These are phyloP conservation scores for Reinhardtius hippoglossoides DNA, from an alignment of 2,113 vertebrate genomes.

Conservation along the genomic window DNA sequence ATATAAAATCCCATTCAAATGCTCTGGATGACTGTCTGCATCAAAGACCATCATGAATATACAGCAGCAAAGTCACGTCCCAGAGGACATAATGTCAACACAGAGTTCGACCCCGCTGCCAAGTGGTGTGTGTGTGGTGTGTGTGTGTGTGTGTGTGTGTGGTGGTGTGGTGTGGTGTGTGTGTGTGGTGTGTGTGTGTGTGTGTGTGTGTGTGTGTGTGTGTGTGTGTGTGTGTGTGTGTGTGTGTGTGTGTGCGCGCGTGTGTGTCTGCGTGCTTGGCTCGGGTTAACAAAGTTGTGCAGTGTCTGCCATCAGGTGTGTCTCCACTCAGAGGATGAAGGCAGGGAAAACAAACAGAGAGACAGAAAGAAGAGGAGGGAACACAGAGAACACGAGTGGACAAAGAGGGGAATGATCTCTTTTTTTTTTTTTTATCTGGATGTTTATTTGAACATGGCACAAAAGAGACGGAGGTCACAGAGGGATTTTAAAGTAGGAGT, in stretches of 20 bases:
- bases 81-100: constrained; percentile 57
- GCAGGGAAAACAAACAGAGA: constrained; percentile 67
- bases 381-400: constrained; percentile 61
- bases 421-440: constrained; percentile 72
- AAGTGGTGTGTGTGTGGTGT: constrained; percentile 32
- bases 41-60: constrained; percentile 66
- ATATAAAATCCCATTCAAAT: constrained; percentile 24
- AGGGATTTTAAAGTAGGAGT: constrained; percentile 65
- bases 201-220: constrained; percentile 32
- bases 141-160: constrained; percentile 37
- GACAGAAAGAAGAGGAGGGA: constrained; percentile 64
- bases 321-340: constrained; percentile 67
- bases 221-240: constrained; percentile 24
- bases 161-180: constrained; percentile 21
- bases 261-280: constrained; percentile 18
- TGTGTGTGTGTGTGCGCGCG: constrained; percentile 36
- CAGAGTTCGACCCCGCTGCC: constrained; percentile 33
- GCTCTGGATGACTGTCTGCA: constrained; percentile 37
- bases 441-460: constrained; percentile 80
- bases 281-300: constrained; percentile 30
- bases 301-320: constrained; percentile 51
- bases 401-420: constrained; percentile 69
- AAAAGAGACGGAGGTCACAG: constrained; percentile 70
- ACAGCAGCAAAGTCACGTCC: constrained; percentile 62
- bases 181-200: neutral